These are phyloP conservation scores for Orchesella flavescens DNA, from an alignment of 2,888 invertebrate species.

Conservation along the genomic window DNA sequence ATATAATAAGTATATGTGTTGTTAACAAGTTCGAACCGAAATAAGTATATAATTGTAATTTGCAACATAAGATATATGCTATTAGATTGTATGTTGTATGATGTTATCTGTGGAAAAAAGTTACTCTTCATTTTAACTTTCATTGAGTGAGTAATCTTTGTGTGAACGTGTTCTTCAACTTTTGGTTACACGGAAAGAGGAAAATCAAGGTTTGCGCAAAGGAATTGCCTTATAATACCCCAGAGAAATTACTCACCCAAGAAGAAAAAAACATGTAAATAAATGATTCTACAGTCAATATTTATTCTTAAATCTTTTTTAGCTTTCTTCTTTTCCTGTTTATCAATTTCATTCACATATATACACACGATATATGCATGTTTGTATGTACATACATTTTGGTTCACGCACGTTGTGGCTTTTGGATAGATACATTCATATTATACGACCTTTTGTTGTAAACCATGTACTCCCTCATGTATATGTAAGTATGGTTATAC, in stretches of 20 bases:
- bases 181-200: slow-evolving; percentile 2
- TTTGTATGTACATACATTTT: neutral
- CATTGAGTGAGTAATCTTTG: neutral
- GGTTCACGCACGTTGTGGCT: neutral
- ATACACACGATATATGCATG: neutral
- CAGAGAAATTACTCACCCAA: slow-evolving; percentile 45
- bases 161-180: slow-evolving; percentile 15
- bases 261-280: slow-evolving; percentile 37
- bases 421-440: neutral
- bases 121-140: neutral
- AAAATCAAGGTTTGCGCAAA: neutral
- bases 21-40: too few species aligned
- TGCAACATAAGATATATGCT: too few species aligned
- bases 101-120: slow-evolving; percentile 8
- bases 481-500: too few species aligned
- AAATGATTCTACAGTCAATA: slow-evolving; percentile 26
- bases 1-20: too few species aligned
- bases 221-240: slow-evolving; percentile 47
- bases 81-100: neutral
- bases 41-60: too few species aligned
- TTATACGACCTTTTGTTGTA: too few species aligned
- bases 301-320: slow-evolving; percentile 21
- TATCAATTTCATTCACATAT: slow-evolving; percentile 1
- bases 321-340: slow-evolving; percentile 21
- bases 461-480: too few species aligned